Evolutionary conservation across 92 coral and sea anemone species (phyloP).

Genomic region (Parazoanthus swiftii): DNA sequence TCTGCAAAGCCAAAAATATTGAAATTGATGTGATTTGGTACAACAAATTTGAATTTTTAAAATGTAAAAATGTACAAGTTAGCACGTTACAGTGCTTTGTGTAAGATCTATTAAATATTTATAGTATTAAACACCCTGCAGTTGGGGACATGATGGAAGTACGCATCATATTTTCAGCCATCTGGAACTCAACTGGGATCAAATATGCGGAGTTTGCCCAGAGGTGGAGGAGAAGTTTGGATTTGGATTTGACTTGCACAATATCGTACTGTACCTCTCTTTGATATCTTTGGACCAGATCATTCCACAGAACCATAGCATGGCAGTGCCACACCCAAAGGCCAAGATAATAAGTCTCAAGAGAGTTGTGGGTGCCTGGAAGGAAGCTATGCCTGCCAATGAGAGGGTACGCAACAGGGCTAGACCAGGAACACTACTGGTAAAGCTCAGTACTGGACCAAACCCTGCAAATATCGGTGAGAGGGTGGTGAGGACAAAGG

Average conservation of each 20-base stretch:
- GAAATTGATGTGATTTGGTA: too few relatives aligned
- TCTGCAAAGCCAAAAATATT: too few relatives aligned
- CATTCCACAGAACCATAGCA: conserved; percentile 98
- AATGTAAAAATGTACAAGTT: too few relatives aligned
- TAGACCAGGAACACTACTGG: conserved; percentile 77
- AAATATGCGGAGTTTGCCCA: too few relatives aligned
- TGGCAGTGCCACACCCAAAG: conserved; percentile 92
- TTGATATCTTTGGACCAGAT: conserved; percentile 83
- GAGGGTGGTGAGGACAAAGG: conserved; percentile 77
- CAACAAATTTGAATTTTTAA: too few relatives aligned
- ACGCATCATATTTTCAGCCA: too few relatives aligned
- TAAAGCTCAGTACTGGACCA: conserved; percentile 63
- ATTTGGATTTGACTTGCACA: background rate
- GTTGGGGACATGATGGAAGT: too few relatives aligned
- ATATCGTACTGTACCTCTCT: conserved; percentile 65
- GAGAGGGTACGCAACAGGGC: conserved; percentile 82
- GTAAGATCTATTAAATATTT: too few relatives aligned
- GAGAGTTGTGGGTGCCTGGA: conserved; percentile 92
- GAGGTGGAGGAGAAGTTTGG: background rate
- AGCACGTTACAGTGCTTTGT: too few relatives aligned
- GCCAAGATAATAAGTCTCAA: conserved; percentile 74
- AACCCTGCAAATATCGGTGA: conserved; percentile 76
- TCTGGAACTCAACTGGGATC: too few relatives aligned
- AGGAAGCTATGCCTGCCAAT: conserved; percentile 86
- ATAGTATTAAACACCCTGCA: too few relatives aligned